Conservation (phyloP, 2,888 invertebrate genomes). For the Platerodrilus igneus region DNA sequence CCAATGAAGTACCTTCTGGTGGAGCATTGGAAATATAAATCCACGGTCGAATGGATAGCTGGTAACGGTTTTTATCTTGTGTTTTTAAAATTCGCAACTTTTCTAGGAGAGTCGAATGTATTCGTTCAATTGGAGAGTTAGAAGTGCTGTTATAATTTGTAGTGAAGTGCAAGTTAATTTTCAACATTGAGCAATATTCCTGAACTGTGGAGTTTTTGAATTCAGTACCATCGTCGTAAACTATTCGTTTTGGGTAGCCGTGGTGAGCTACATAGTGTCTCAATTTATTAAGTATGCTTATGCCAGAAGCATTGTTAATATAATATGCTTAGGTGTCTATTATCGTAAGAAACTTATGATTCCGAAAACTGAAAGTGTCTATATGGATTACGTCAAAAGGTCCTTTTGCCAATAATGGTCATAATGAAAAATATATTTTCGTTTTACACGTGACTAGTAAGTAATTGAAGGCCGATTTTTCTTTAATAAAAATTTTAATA, state of each 20-base stretch:
- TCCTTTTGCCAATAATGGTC: constrained; percentile 14
- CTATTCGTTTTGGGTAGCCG: constrained; percentile 17
- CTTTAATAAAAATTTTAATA: too few species aligned
- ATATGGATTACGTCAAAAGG: constrained; percentile 18
- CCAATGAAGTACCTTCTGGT: too few species aligned
- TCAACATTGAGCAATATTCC: constrained; percentile 16
- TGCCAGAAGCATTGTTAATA: constrained; percentile 9
- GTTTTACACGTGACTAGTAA: too few species aligned
- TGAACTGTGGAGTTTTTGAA: constrained; percentile 21
- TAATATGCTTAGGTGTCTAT: constrained; percentile 19
- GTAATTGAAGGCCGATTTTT: too few species aligned
- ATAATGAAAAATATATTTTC: constrained; percentile 9
- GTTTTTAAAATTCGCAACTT: constrained; percentile 9
- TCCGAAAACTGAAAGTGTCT: constrained; percentile 12
- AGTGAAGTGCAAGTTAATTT: constrained; percentile 20
- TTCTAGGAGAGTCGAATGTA: constrained; percentile 19
- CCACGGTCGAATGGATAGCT: too few species aligned
- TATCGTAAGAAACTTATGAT: constrained; percentile 15
- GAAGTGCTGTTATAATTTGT: constrained; percentile 16
- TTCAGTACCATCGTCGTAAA: constrained; percentile 24
- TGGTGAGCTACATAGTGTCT: constrained; percentile 18
- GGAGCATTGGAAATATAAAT: too few species aligned
- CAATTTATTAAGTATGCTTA: constrained; percentile 15
- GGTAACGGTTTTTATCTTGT: constrained; percentile 9
- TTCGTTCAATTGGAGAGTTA: constrained; percentile 20